Percentiles rank a stretch among this genome's conserved stretches.
phyloP scores from a whole-genome alignment of 2,888 invertebrate species.

The Abrostola triplasia region DNA sequence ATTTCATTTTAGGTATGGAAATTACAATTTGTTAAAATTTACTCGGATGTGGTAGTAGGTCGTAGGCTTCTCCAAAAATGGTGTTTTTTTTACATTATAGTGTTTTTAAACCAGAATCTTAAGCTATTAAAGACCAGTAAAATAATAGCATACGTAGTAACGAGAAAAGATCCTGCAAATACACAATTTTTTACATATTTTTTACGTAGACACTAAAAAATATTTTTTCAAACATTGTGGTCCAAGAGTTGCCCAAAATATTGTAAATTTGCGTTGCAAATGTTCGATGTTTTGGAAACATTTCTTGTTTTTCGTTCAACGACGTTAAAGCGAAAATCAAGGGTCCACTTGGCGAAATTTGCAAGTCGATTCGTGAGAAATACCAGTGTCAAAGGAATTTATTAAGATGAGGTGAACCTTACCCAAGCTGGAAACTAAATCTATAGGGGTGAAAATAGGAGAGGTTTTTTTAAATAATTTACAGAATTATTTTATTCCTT shows the following conservation, averaged over 20 bases:
- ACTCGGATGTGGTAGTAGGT: no score
- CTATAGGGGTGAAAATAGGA: slow-evolving; percentile 18
- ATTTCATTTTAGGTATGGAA: no score
- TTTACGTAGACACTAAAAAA: no score
- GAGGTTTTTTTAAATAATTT: slow-evolving; percentile 17
- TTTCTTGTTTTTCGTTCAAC: slow-evolving; percentile 48
- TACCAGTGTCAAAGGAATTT: slow-evolving; percentile 57
- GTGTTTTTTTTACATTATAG: no score
- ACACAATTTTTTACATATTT: no score
- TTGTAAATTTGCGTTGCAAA: slow-evolving; percentile 48
- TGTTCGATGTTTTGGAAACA: slow-evolving; percentile 46
- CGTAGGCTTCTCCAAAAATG: no score
- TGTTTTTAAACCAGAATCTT: no score
- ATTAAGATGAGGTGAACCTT: slow-evolving; percentile 48
- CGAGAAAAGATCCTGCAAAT: no score
- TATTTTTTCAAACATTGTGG: not conserved
- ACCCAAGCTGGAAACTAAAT: slow-evolving; percentile 16
- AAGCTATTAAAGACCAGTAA: no score
- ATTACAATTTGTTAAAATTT: no score
- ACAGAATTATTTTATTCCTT: slow-evolving; percentile 10
- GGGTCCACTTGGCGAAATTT: slow-evolving; percentile 53
- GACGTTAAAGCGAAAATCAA: slow-evolving; percentile 53
- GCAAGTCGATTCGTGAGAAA: slow-evolving; percentile 55
- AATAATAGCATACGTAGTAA: no score
- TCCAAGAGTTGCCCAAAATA: slow-evolving; percentile 14